Evolutionary conservation across 2,888 invertebrate genomes (phyloP), one percentile per base, ranked within the genome.

Genomic region (Anthrax anthrax): DNA sequence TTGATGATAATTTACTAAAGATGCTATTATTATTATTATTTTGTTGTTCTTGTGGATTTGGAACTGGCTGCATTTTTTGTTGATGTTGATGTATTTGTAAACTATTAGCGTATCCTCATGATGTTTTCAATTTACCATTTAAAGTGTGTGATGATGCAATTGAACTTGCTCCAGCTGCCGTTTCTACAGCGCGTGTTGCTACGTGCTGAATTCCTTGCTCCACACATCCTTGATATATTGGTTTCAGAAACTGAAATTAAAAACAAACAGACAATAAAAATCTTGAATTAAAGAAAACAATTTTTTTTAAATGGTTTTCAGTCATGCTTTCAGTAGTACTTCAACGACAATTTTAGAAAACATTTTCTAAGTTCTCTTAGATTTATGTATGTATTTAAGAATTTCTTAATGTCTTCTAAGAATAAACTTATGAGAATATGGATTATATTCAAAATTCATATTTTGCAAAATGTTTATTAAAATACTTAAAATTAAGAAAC

Each of bases 161-260:
- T 55, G 69, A 65, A 56, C 72, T 62, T 54, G 73, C 75, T 43
- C 73, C 73, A 46, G 80, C 71, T 10, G 81, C 77, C 47, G 77
- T 72, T 64, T 80, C 81, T 48, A 84, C 81, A 57, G 84, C 85
- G 64, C 79, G 82, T 43, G 75, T 78, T 55, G 86, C 84, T 58
- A 84, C 86, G 67, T 81, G 84, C 64, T 86, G 80, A 66, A 88
- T 80, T 60, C 86, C 81, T 66, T 81, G 84, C 70, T 87, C 85
- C 62, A 87, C 74, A 63, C 83, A 83, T 52, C 78, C 72, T 64
- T 87, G 83, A 69, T 87, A 87, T 53, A 81, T 68, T 54, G 87
- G 87, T 68, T 85, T 85, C 82, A 89, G 80, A 56, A 84, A 70
- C 88, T 88, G 71, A 23, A 46, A 32, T n/a, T n/a, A n/a, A n/a